Base-by-base conservation (phyloP, 2,888 invertebrate species). In the Erebia aethiops region DNA sequence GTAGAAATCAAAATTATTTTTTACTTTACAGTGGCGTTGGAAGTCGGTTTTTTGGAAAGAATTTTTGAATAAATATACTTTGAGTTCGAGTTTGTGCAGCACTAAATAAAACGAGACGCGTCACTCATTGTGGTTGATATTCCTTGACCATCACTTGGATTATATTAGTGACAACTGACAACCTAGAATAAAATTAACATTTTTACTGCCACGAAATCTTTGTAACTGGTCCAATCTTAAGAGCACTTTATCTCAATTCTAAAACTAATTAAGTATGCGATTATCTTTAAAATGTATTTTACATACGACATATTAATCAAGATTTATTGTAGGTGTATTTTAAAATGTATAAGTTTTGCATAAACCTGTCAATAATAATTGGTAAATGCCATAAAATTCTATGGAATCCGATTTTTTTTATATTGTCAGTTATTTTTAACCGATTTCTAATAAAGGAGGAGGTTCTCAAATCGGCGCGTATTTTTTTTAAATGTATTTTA, bases 241-340 rank as follows among this genome's bases (percentile, higher is more conserved):
- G 51, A 63, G 49, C 62, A n/a, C 16, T 64, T 64, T 52, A 52
- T 64, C 64, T 64, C 10, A 63, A 49, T 52, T 64, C 52, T 64
- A 35, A 64, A 16, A 64, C 16, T 35, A 35, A 64, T 52, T 16
- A 43, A 61, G 61, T 61, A 46, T 43, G 2, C 10, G 16, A 46
- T 61, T 52, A 64, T 63, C 49, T 51, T 61, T n/a, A 63, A 63
- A 43, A 43, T 58, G 58, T 63, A 16, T 63, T 63, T 63, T 35
- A 64, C 21, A 35, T 16, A 7, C 10, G 43, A 21, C 56, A 16
- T 43, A 43, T 43, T 56, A 41, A 65, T 65, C 56, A 18, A 41
- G 43, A 65, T 65, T 65, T 65, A 64, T 64, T 16, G 16, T 7
- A 52, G 64, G 10, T 11, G 8, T 16, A 11, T 9, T 21, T 49